These are phyloP conservation scores for Dendrocopos noguchii DNA, from an alignment of 2,113 vertebrate species.

Conservation along the genomic window DNA sequence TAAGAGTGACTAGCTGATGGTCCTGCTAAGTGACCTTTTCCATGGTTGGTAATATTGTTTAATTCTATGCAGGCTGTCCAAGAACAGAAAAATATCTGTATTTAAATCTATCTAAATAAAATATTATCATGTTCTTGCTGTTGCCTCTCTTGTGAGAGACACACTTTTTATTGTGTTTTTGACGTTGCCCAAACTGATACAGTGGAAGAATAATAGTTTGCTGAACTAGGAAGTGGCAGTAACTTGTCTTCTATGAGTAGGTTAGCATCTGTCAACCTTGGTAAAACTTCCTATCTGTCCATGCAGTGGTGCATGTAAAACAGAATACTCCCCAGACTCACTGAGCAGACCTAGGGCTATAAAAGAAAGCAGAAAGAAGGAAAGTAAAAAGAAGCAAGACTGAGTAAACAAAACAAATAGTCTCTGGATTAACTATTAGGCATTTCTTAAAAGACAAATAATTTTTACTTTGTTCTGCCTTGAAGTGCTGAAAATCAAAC, in stretches of 20 bases:
- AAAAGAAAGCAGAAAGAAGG: not conserved
- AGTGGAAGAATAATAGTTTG: not conserved
- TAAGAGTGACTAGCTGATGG: not conserved
- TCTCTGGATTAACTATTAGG: not conserved
- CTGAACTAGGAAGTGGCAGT: not conserved
- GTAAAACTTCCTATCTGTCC: not conserved
- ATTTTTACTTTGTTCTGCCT: not conserved
- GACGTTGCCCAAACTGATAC: not conserved
- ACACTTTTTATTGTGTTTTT: not conserved
- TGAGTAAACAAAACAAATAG: not conserved
- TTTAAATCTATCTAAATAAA: not conserved
- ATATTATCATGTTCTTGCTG: not conserved
- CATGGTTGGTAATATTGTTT: not conserved
- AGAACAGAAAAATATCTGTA: not conserved
- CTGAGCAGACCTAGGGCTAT: not conserved
- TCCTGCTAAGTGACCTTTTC: not conserved
- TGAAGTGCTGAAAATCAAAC: not conserved
- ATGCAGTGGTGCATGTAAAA: not conserved
- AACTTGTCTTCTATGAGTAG: constrained; percentile 28
- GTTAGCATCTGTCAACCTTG: not conserved
- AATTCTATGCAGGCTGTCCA: not conserved
- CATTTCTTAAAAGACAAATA: not conserved
- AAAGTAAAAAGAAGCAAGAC: not conserved
- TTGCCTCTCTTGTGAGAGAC: constrained; percentile 3
- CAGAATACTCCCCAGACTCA: not conserved